Evolutionary conservation across 1,140 invertebrate genomes (phyloP).

Genomic region (Leptinotarsa undecemlineata): DNA sequence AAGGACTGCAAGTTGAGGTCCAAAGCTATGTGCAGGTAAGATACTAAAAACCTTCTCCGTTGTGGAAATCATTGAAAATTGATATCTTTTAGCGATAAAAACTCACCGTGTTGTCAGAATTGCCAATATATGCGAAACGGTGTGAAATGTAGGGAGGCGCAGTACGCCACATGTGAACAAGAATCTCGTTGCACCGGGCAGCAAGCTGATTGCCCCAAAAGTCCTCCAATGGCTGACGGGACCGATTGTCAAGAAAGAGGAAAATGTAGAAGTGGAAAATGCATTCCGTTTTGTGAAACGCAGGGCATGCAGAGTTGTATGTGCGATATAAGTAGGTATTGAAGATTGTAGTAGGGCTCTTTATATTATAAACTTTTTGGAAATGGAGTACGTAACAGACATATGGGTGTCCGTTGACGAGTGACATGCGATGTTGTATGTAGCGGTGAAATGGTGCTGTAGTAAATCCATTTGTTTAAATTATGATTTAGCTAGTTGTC

Average conservation of each 20-base stretch:
- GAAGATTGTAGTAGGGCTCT: too few species aligned
- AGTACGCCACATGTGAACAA: slow-evolving; percentile 87
- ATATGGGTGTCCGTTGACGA: too few species aligned
- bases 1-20: slow-evolving; percentile 87
- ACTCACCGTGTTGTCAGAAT: slow-evolving; percentile 90
- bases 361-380: too few species aligned
- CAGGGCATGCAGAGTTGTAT: slow-evolving; percentile 90
- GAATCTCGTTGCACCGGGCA: slow-evolving; percentile 79
- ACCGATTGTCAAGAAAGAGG: slow-evolving; percentile 88
- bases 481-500: too few species aligned
- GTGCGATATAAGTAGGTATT: slow-evolving; percentile 83
- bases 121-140: slow-evolving; percentile 82
- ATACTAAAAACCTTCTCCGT: background rate
- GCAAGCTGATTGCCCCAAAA: slow-evolving; percentile 74
- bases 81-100: slow-evolving; percentile 77
- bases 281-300: slow-evolving; percentile 91
- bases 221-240: slow-evolving; percentile 84
- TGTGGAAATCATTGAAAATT: background rate
- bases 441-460: too few species aligned
- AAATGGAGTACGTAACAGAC: too few species aligned
- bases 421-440: too few species aligned
- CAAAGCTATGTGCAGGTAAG: slow-evolving; percentile 81
- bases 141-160: slow-evolving; percentile 83
- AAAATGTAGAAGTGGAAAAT: slow-evolving; percentile 81
- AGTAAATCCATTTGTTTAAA: too few species aligned